These are phyloP conservation scores for Smithornis capensis DNA, from an alignment of 2,113 vertebrate species.

Conservation along the genomic window DNA sequence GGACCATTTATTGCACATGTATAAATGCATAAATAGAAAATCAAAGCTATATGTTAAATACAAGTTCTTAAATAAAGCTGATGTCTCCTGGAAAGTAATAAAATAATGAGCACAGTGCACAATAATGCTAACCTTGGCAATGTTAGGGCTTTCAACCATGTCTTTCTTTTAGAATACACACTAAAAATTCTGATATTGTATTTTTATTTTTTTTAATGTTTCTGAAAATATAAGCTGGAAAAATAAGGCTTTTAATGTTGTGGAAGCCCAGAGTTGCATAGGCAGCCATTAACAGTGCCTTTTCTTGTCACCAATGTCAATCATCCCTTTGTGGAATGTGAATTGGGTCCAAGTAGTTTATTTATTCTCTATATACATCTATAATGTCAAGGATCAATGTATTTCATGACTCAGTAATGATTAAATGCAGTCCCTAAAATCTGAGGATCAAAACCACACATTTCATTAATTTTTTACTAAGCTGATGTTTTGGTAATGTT, in stretches of 20 bases:
- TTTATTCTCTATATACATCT: not conserved
- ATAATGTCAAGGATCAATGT: not conserved
- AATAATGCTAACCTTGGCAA: not conserved
- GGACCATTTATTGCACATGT: not conserved
- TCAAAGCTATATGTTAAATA: not conserved
- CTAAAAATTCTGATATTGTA: not conserved
- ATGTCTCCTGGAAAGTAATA: not conserved
- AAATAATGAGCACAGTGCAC: not conserved
- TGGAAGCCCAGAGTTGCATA: not conserved
- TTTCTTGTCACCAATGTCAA: not conserved
- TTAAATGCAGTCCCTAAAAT: not conserved
- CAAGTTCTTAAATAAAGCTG: not conserved
- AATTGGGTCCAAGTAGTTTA: not conserved
- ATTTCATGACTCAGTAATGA: not conserved
- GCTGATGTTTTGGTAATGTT: not conserved
- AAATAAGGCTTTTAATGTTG: not conserved
- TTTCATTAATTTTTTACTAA: slow-evolving; percentile 5
- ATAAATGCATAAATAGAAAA: not conserved
- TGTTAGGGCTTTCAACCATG: not conserved
- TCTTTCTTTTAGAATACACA: not conserved
- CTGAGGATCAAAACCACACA: not conserved
- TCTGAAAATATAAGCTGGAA: not conserved
- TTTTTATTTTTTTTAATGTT: not conserved
- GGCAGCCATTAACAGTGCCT: not conserved
- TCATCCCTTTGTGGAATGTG: not conserved